Percentiles rank a stretch among this genome's conserved stretches.
Conservation (phyloP, 2,113 vertebrate species). For the Halichoerus grypus region DNA sequence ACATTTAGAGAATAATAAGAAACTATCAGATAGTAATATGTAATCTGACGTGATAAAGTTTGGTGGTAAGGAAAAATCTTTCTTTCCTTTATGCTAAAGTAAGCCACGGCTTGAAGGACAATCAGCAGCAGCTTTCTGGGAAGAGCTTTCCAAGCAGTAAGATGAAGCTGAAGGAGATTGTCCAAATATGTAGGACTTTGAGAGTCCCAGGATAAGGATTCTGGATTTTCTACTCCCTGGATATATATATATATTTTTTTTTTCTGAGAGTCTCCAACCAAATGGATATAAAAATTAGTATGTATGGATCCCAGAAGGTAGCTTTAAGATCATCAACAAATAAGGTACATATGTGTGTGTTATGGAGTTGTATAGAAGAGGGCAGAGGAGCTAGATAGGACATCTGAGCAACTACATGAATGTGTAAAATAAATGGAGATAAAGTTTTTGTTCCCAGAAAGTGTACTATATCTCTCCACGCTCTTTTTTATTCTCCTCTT, state of each 20-base stretch:
- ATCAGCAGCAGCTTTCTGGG: conserved; percentile 23
- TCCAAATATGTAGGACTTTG: background rate
- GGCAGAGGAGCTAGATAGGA: background rate
- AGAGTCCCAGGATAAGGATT: background rate
- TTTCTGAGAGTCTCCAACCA: background rate
- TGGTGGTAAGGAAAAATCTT: background rate
- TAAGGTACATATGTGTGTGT: background rate
- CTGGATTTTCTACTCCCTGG: background rate
- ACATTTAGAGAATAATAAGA: background rate
- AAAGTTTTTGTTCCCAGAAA: background rate
- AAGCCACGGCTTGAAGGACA: background rate
- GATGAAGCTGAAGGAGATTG: conserved; percentile 6
- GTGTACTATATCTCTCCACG: background rate
- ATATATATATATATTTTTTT: background rate
- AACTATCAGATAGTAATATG: background rate
- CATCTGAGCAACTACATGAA: background rate
- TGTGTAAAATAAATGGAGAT: background rate
- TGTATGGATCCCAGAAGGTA: background rate
- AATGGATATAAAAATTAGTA: background rate
- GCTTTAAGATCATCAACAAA: background rate
- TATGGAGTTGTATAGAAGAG: background rate
- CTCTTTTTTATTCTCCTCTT: background rate
- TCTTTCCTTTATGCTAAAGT: background rate
- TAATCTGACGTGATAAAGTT: conserved; percentile 38
- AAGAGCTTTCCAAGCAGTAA: conserved; percentile 10